Evolutionary conservation across 2,888 invertebrate species (phyloP).

Genomic region (Mallateleia sp.): DNA sequence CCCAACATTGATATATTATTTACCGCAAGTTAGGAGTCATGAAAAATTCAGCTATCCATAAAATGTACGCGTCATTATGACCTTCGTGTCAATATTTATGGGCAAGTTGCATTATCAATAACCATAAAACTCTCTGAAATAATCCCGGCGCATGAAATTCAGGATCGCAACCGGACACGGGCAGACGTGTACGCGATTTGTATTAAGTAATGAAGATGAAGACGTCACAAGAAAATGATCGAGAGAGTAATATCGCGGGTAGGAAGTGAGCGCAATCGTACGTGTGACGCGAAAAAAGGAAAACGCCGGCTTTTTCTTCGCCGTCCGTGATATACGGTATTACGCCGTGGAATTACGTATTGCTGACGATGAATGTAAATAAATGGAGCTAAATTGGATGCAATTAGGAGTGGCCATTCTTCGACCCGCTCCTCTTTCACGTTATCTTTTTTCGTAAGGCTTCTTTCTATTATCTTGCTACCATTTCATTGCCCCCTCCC

Average conservation of each 20-base stretch:
- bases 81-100: conserved; percentile 72
- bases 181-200: conserved; percentile 51
- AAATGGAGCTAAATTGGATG: conserved; percentile 68
- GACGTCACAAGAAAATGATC: conserved; percentile 33
- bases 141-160: conserved; percentile 33
- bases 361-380: conserved; percentile 55
- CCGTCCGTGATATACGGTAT: conserved; percentile 42
- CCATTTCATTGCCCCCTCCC: conserved; percentile 14
- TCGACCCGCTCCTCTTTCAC: conserved; percentile 25
- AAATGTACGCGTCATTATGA: conserved; percentile 62
- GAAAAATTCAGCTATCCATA: conserved; percentile 66
- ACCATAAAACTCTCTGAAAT: conserved; percentile 59
- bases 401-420: conserved; percentile 49
- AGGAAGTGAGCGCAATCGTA: conserved; percentile 23
- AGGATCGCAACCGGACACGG: neutral
- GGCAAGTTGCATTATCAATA: conserved; percentile 63
- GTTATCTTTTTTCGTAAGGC: conserved; percentile 34
- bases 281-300: conserved; percentile 14
- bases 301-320: conserved; percentile 30
- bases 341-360: conserved; percentile 27
- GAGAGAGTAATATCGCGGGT: neutral
- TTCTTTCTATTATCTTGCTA: conserved; percentile 50
- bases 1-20: conserved; percentile 68
- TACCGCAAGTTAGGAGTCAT: conserved; percentile 57
- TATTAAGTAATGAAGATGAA: conserved; percentile 58